These are phyloP conservation scores for Herminia tarsipennalis DNA, from an alignment of 2,888 invertebrate species.

Conservation along the genomic window DNA sequence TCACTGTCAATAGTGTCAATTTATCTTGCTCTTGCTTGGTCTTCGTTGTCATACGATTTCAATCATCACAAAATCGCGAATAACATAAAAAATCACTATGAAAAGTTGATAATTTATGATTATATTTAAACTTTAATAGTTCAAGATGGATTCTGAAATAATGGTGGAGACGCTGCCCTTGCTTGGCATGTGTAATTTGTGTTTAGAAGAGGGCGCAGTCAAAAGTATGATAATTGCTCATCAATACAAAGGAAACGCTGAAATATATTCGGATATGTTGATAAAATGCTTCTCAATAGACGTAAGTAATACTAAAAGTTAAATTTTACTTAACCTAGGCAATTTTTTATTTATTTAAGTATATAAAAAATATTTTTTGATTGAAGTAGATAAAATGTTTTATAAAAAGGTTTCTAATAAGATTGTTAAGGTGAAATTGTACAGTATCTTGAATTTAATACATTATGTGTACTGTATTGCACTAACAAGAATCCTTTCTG, in stretches of 20 bases:
- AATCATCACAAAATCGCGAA: slow-evolving; percentile 14
- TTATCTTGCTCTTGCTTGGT: no score
- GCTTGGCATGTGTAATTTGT: slow-evolving; percentile 74
- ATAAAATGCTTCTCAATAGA: slow-evolving; percentile 73
- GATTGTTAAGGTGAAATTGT: no score
- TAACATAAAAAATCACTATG: slow-evolving; percentile 10
- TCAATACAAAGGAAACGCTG: slow-evolving; percentile 52
- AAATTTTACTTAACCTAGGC: no score
- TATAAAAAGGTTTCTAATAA: no score
- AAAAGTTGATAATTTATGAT: slow-evolving; percentile 15
- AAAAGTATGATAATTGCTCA: slow-evolving; percentile 71
- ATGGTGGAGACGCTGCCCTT: slow-evolving; percentile 73
- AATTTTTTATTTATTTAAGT: no score
- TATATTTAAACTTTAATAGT: slow-evolving; percentile 12
- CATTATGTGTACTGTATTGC: no score
- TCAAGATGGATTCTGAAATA: slow-evolving; percentile 64
- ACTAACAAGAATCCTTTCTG: no score
- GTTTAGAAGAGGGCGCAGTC: slow-evolving; percentile 70
- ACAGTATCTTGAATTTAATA: no score
- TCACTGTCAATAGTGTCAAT: neutral
- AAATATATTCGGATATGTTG: slow-evolving; percentile 69
- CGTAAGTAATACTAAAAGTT: slow-evolving; percentile 62
- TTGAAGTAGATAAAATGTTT: no score
- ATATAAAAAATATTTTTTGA: no score
- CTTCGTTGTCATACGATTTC: neutral